Evolutionary conservation across 2,797 vertebrate genomes (phyloP), one percentile per base, ranked within the genome.

Genomic region (Megaceryle alcyon): DNA sequence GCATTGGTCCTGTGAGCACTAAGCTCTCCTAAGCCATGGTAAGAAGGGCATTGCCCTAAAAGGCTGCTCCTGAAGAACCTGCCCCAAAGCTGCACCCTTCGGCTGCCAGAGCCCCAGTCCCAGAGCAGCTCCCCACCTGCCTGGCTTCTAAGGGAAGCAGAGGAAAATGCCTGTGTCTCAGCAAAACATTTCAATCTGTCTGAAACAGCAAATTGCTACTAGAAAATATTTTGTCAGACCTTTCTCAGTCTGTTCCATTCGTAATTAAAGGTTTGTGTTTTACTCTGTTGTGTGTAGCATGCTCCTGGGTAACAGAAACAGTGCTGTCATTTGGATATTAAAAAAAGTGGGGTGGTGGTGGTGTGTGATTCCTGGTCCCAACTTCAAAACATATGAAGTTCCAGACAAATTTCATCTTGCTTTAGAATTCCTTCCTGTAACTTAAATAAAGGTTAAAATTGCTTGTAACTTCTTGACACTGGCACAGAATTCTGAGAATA

Each of bases 191-290:
- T 86, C 51, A 44, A 6, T 88, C 71, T 60, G 54, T 59, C 59
- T 35, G 39, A 93, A 57, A 28, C 1, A 29, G 41, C 60, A 93
- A 92, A 90, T 80, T 82, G 65, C 64, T 71, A 71, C 48, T 64
- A 87, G 57, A 92, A 86, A 85, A 66, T 28, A 12, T 82, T 94
- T 73, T 79, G 44, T 92, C 64, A 69, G 35, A 89, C 60, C 23
- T 64, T 80, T 92, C 77, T 31, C 41, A 60, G 73, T 59, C 60
- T 60, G 51, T 70, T 82, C 60, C 41, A 80, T 56, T 63, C 82
- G 57, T 49, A 88, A 73, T 68, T 59, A 79, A 76, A 86, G 66
- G 29, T 48, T 91, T 43, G 57, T 75, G 41, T 46, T 91, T 86
- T 79, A 91, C 4, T 56, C 35, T n/a, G 26, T 23, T 73, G 15